Evolutionary conservation across 2,888 invertebrate genomes (phyloP), one percentile per base, ranked within the genome.

Genomic region (Drosophila stalkeri): DNA sequence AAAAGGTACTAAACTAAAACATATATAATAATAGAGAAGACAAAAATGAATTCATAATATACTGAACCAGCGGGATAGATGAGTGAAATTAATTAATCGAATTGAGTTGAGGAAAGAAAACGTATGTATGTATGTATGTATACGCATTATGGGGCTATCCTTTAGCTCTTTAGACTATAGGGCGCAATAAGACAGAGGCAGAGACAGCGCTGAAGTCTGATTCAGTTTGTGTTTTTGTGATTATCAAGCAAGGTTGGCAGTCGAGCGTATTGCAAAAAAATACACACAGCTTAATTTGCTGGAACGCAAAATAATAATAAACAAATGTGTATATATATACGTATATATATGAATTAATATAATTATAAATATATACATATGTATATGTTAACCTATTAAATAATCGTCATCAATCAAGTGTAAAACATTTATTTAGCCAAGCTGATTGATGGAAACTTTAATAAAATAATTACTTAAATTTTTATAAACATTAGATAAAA

Each of bases 11-110:
- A 39, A 37, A 68, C 51, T 6, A 1, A 8, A 3, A 20, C 2
- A 23, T 20, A 23, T 27, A 23, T 46, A 46, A 14, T n/a, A 14
- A 52, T 20, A 54, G 7, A 37, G 5, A 20, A 44, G 14, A 4
- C 44, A 43, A 43, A 43, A 46, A 52, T 23, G 12, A 49, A 71
- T 35, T 49, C 18, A 43, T 14, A 3, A 18, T 5, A 23, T 23
- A 11, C 33, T 2, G 11, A 37, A 9, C 20, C 61, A 52, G 61
- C 51, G 23, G 43, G 16, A 16, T 39, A 68, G 59, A 62, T 61
- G 79, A 79, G 81, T 64, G 63, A 70, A 57, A 59, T 37, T 51
- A 70, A 81, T 78, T 81, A 81, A 81, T 55, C 27, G 16, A 63
- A 64, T 65, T 44, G 57, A 57, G 43, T 18, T 57, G 7, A 11